Conservation (phyloP, 2,888 invertebrate species). For the Protodeltote pygarga region DNA sequence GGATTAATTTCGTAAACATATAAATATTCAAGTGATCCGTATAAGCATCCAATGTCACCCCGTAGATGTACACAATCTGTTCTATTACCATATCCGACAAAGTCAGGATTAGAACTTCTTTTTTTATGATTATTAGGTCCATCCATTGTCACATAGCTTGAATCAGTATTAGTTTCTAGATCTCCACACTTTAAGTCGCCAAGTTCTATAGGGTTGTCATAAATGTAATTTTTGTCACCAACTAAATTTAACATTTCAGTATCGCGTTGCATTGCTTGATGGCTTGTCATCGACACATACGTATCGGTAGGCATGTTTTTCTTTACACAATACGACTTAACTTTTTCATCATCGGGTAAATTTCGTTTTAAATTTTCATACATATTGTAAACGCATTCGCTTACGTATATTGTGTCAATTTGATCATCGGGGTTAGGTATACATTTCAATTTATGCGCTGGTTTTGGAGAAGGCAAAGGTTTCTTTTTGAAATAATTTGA, state of each 20-base stretch:
- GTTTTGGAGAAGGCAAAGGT: slow-evolving; percentile 55
- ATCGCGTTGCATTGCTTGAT: slow-evolving; percentile 5
- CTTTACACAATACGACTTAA: too few relatives aligned
- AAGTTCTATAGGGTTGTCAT: slow-evolving; percentile 1
- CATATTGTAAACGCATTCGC: slow-evolving; percentile 7
- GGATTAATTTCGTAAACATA: slow-evolving; percentile 66
- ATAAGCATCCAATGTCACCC: slow-evolving; percentile 65
- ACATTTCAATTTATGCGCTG: slow-evolving; percentile 17
- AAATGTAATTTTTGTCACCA: slow-evolving; percentile 5
- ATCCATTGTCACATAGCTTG: slow-evolving; percentile 32
- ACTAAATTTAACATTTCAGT: slow-evolving; percentile 12
- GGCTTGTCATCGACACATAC: too few relatives aligned
- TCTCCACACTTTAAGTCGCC: slow-evolving; percentile 6
- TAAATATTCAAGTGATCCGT: slow-evolving; percentile 54
- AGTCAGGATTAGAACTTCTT: slow-evolving; percentile 48
- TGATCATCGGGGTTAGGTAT: slow-evolving; percentile 11
- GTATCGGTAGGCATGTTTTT: too few relatives aligned
- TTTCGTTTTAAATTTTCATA: too few relatives aligned
- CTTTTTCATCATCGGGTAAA: slow-evolving; percentile 10
- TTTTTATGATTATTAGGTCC: background rate
- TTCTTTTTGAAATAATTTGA: slow-evolving; percentile 46
- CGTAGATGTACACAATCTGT: slow-evolving; percentile 58
- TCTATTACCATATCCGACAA: slow-evolving; percentile 36
- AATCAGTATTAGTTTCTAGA: slow-evolving; percentile 8
- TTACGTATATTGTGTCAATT: slow-evolving; percentile 33